Base-by-base conservation (phyloP, 1,140 invertebrate species). In the Andrena cerasifolii region DNA sequence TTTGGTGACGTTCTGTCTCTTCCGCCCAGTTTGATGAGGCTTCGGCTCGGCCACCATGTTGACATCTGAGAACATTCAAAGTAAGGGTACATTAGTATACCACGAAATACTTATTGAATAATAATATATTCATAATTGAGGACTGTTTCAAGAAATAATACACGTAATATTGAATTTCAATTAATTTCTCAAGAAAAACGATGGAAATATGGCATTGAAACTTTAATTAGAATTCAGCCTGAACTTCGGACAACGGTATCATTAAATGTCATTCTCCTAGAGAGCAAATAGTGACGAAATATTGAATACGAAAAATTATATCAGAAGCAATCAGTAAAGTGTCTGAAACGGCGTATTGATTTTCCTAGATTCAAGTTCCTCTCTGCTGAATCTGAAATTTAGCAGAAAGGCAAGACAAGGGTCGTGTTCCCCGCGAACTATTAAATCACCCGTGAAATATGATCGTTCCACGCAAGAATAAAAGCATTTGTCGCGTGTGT, bases 31-130 rank as follows among this genome's bases (percentile, higher is more conserved):
- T 92, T 97, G 96, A 91, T 97, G 96, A 58, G 96, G 95, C 91
- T 97, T 97, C 36, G 96, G 96, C 89, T 97, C 96, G 24, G 96
- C 96, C 49, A 97, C 96, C 95, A 97, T 96, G 92, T 97, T 97
- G 36, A 96, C 95, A 94, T 96, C 95, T 96, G 93, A 95, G 95
- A 78, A 77, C 6, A 24, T 31, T 8, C 43, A 68, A 63, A 1
- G 36, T 40, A 24, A 18, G 1, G 16, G 8, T 36, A 1, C 18
- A 56, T 56, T 31, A 58, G 18, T 56, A n/a, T 49, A 2, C n/a
- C 2, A 40, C 10, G 36, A 40, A 40, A 40, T n/a, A 47, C 1
- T n/a, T n/a, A 10, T 40, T 26, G 2, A 24, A 40, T 36, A 24
- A n/a, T n/a, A n/a, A n/a, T n/a, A n/a, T n/a, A n/a, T n/a, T n/a